Base-by-base conservation (phyloP, 2,113 vertebrate species). In the Otus sunia region DNA sequence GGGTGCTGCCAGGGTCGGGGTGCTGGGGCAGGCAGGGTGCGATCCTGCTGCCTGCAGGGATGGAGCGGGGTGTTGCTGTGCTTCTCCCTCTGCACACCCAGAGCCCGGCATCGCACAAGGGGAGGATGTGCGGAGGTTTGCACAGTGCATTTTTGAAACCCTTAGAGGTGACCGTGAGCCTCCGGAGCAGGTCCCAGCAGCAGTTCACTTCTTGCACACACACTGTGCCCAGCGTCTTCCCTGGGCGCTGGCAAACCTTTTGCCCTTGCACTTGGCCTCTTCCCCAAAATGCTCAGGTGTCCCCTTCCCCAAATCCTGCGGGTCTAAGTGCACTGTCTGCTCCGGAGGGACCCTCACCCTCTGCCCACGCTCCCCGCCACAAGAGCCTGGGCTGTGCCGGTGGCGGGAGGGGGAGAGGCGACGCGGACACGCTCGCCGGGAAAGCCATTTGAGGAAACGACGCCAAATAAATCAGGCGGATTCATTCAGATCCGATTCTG, bases 161-260 rank as follows among this genome's bases (percentile, higher is more conserved):
- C 4, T 62, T 36, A 11, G 15, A 32, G 55, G 5, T 39, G 34
- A 83, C 60, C 0, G 0, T 4, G 62, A 79, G 9, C 50, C 23
- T 34, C 18, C 0, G 4, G 41, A 88, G 76, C 63, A 13, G 62
- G 8, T 59, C 30, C 43, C 79, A 14, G 50, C 27, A 62, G 66
- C 56, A 12, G 15, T 8, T 63, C 18, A 1, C 53, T 76, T 59
- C 62, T 45, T 3, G 29, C 67, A 18, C 68, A 3, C 22, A 1
- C 10, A 10, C 3, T 1, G 1, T 12, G 18, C 43, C 32, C 71
- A 29, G 9, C 37, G 5, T 12, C 60, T 43, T 67, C 52, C 25
- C 15, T 1, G 45, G 8, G 12, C 0, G 0, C 72, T 50, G 32
- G 27, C 30, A 68, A 77, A 62, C 13, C 1, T 0, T 52, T 45